Evolutionary conservation across 1,140 invertebrate species (phyloP).

Genomic region (Radopholus similis): DNA sequence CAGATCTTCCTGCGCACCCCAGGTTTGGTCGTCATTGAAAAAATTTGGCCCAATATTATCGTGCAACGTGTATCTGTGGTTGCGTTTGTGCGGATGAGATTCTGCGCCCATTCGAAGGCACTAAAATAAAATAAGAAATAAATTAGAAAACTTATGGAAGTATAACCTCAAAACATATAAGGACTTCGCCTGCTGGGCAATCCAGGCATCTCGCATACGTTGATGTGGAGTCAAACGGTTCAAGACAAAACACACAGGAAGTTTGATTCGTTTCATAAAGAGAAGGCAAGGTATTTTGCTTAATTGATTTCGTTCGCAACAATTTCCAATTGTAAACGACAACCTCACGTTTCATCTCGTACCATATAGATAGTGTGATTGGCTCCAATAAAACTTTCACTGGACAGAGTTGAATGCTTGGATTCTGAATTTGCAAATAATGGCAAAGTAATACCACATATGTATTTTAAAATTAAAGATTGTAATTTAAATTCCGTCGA

Average conservation of each 20-base stretch:
- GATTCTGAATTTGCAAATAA: background rate
- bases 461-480: background rate
- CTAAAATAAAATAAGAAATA: conserved; percentile 9
- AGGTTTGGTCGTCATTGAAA: conserved; percentile 13
- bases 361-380: conserved; percentile 16
- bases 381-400: conserved; percentile 13
- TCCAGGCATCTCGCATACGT: conserved; percentile 26
- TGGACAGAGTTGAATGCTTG: conserved; percentile 5
- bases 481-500: no score
- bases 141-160: background rate
- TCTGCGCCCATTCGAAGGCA: conserved; percentile 23
- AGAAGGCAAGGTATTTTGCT: conserved; percentile 8
- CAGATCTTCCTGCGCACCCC: conserved; percentile 29
- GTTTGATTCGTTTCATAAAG: conserved; percentile 17
- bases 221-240: background rate
- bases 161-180: conserved; percentile 1
- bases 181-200: conserved; percentile 13
- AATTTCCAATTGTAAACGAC: background rate
- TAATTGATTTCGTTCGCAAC: background rate
- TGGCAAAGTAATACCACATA: background rate
- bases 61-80: conserved; percentile 11
- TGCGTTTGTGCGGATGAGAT: conserved; percentile 15
- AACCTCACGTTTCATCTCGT: conserved; percentile 24
- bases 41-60: conserved; percentile 24
- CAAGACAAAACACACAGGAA: conserved; percentile 18